These are phyloP conservation scores for Delia radicum DNA, from an alignment of 1,140 invertebrate species.

Conservation along the genomic window DNA sequence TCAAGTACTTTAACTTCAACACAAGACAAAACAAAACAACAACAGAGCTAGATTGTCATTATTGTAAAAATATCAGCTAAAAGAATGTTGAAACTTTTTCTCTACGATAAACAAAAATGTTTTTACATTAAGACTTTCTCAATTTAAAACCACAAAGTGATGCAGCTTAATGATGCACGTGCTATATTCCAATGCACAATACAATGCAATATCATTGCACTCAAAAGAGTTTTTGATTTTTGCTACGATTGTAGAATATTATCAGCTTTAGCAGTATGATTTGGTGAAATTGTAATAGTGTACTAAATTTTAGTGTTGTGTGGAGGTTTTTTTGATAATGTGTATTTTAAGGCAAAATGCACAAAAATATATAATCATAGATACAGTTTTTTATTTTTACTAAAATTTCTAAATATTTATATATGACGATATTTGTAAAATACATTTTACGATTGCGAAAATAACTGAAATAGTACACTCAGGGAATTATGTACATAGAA, in stretches of 20 bases:
- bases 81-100: background rate
- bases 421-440: no score
- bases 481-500: no score
- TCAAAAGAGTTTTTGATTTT: background rate
- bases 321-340: no score
- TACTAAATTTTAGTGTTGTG: no score
- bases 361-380: no score
- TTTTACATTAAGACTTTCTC: background rate
- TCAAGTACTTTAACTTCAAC: background rate
- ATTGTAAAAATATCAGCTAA: background rate
- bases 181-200: background rate
- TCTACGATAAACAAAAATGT: background rate
- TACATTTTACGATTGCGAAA: no score
- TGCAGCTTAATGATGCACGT: slow-evolving; percentile 3
- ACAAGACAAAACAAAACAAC: background rate
- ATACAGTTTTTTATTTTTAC: no score
- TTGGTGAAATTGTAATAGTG: no score
- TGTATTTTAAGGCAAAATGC: no score
- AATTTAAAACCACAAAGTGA: background rate
- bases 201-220: background rate
- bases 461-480: no score
- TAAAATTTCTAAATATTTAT: no score
- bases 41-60: background rate
- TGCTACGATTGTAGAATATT: background rate
- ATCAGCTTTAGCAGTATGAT: no score